Evolutionary conservation across 2,797 vertebrate genomes (phyloP).

Genomic region (Hipposideros larvatus): DNA sequence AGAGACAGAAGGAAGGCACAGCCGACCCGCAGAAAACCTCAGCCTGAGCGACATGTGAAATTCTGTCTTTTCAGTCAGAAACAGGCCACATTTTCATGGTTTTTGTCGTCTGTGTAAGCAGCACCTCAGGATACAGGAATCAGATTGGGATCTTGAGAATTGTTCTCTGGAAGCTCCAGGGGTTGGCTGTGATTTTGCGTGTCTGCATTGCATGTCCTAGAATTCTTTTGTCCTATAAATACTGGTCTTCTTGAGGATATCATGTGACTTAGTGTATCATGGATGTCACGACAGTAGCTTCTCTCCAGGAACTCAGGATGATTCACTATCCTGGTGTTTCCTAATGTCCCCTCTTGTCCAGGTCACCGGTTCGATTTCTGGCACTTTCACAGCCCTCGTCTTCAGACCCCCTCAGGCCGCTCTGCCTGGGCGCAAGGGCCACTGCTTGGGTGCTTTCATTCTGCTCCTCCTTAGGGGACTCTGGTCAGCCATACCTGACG

Average conservation of each 20-base stretch:
- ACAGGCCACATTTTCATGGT: not conserved
- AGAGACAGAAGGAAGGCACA: not conserved
- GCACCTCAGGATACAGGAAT: not conserved
- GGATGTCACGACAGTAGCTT: not conserved
- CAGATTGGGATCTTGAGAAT: not conserved
- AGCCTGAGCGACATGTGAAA: not conserved
- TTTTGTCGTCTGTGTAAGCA: not conserved
- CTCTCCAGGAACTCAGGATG: constrained; percentile 43
- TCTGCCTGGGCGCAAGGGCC: constrained; percentile 26
- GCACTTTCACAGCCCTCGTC: not conserved
- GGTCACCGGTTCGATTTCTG: constrained; percentile 78
- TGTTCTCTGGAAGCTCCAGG: no score
- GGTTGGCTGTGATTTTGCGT: not conserved
- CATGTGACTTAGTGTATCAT: no score
- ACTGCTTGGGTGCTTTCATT: no score
- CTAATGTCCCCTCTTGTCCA: constrained; percentile 73
- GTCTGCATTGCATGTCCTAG: not conserved
- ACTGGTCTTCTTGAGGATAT: not conserved
- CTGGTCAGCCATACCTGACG: no score
- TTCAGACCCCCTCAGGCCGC: constrained; percentile 42
- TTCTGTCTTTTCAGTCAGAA: not conserved
- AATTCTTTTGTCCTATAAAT: no score
- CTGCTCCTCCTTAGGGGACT: no score
- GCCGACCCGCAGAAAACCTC: not conserved
- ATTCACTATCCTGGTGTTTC: constrained; percentile 1